Percentiles rank a stretch among this genome's conserved stretches.
These are phyloP conservation scores for Chrysodeixis includens DNA, from an alignment of 2,888 invertebrate species.

Conservation along the genomic window DNA sequence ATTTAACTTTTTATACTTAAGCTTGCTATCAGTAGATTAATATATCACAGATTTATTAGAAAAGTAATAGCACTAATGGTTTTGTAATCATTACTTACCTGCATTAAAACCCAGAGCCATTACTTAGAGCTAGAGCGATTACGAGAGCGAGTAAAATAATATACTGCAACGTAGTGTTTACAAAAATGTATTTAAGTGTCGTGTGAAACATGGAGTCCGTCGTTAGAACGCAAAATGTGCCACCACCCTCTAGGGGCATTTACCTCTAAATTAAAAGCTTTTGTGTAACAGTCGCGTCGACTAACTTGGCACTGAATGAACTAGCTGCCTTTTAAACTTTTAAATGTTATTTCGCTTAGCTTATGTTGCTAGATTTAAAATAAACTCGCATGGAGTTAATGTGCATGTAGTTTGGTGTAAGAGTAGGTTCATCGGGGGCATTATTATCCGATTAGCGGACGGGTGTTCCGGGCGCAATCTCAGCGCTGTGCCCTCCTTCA, in stretches of 20 bases:
- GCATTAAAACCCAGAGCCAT: not conserved
- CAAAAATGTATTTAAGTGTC: conserved; percentile 44
- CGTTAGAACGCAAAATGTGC: conserved; percentile 48
- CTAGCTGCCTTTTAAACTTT: conserved; percentile 34
- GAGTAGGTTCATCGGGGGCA: conserved; percentile 70
- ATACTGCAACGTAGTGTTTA: conserved; percentile 33
- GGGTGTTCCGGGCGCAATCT: conserved; percentile 80
- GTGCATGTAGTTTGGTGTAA: conserved; percentile 61
- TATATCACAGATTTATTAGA: not conserved
- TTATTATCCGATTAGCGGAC: conserved; percentile 85
- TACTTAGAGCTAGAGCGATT: no score
- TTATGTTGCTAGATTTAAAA: conserved; percentile 23
- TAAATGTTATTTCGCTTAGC: conserved; percentile 20
- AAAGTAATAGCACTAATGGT: conserved; percentile 9
- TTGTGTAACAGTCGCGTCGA: conserved; percentile 55
- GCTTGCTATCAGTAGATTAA: not conserved
- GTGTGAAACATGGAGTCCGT: conserved; percentile 37
- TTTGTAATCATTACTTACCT: not conserved
- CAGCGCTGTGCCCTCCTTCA: conserved; percentile 80
- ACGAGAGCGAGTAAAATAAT: conserved; percentile 20
- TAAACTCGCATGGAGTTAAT: conserved; percentile 42
- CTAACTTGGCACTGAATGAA: conserved; percentile 56
- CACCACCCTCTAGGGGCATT: conserved; percentile 56
- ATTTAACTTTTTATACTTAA: no score
- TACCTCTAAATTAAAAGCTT: conserved; percentile 64